These are phyloP conservation scores for Agrenia bidenticulata DNA, from an alignment of 2,888 invertebrate species.

Conservation along the genomic window DNA sequence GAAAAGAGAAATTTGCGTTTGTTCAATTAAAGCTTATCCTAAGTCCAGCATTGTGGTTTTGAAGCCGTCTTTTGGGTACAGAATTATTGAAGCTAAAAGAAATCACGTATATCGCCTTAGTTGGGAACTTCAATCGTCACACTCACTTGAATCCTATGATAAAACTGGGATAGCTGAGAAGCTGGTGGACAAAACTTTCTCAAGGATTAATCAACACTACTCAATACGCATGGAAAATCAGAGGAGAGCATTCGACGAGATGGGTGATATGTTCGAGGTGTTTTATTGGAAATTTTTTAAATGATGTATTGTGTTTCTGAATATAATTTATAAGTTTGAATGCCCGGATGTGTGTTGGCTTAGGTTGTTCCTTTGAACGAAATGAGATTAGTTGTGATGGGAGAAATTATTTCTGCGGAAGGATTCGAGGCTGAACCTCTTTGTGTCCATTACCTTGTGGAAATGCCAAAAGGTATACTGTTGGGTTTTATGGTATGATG, in stretches of 20 bases:
- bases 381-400: slow-evolving; percentile 38
- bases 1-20: slow-evolving; percentile 27
- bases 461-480: slow-evolving; percentile 49
- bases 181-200: neutral
- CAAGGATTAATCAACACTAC: neutral
- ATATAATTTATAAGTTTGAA: no score
- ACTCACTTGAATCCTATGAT: no score
- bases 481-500: no score
- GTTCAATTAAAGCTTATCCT: slow-evolving; percentile 25
- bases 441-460: slow-evolving; percentile 46
- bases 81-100: slow-evolving; percentile 35
- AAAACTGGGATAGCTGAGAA: no score
- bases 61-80: slow-evolving; percentile 34
- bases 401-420: slow-evolving; percentile 46
- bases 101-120: slow-evolving; percentile 34
- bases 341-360: slow-evolving; percentile 6
- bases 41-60: slow-evolving; percentile 20
- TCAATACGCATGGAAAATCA: neutral
- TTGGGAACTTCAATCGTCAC: slow-evolving; percentile 29
- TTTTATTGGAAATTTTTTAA: no score
- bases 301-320: no score
- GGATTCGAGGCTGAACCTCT: slow-evolving; percentile 45
- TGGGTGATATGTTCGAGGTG: no score
- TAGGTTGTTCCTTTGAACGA: slow-evolving; percentile 40
- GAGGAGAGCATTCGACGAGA: neutral